Percentiles rank a stretch among this genome's conserved stretches.
phyloP scores from a whole-genome alignment of 2,113 vertebrate genomes.

The Rhinoderma darwinii region DNA sequence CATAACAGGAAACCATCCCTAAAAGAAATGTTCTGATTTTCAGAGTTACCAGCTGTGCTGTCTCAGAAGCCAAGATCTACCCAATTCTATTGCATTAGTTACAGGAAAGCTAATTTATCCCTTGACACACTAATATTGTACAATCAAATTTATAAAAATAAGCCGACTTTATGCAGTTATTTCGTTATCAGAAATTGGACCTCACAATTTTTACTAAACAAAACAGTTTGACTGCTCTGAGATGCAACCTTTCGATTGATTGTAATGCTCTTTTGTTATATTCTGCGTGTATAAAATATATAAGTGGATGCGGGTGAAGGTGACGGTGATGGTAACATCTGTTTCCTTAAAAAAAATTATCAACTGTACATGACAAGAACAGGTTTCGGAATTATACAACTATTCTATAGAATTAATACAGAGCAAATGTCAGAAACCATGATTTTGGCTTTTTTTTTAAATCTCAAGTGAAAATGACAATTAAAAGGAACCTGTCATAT shows the following conservation, averaged over 20 bases:
- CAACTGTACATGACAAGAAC: no score
- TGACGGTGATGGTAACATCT: background rate
- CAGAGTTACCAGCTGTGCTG: constrained; percentile 20
- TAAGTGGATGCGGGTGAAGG: background rate
- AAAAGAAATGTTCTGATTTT: constrained; percentile 34
- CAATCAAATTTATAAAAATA: background rate
- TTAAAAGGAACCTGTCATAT: no score
- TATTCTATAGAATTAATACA: no score
- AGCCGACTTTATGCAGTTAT: background rate
- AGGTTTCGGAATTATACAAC: no score
- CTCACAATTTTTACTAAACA: background rate
- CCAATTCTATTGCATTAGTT: constrained; percentile 22
- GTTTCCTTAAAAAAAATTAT: no score
- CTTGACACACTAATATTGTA: background rate
- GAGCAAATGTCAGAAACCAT: no score
- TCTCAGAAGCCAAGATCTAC: constrained; percentile 21
- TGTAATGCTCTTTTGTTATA: background rate
- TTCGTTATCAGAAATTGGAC: background rate
- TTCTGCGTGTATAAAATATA: background rate
- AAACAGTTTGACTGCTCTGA: no score
- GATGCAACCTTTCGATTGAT: background rate
- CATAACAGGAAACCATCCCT: constrained; percentile 20
- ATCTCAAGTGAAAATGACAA: no score
- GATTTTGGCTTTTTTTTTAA: no score
- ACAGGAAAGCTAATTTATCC: constrained; percentile 20